Conservation (phyloP, 1,140 invertebrate species). For the Habropoda laboriosa region DNA sequence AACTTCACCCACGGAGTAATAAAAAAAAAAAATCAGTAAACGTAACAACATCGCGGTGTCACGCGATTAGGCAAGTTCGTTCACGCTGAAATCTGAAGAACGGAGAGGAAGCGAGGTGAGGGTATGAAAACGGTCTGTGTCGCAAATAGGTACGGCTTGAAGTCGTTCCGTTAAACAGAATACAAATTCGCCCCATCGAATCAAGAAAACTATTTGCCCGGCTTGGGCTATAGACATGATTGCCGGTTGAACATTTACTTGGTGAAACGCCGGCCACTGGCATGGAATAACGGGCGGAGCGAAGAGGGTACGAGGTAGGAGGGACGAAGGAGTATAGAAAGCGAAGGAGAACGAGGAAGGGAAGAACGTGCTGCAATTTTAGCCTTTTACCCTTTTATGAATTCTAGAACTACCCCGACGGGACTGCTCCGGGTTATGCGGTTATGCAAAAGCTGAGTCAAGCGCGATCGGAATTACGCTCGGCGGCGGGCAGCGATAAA, state of each 20-base stretch:
- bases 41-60: background rate
- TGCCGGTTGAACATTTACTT: constrained; percentile 41
- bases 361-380: constrained; percentile 54
- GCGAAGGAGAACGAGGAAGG: background rate
- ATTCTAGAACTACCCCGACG: constrained; percentile 60
- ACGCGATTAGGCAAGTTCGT: background rate
- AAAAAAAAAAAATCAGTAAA: constrained; percentile 2
- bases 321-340: background rate
- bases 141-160: background rate
- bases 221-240: constrained; percentile 26
- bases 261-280: background rate
- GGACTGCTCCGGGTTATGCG: constrained; percentile 60
- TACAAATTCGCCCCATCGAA: constrained; percentile 41
- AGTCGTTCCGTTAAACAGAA: constrained; percentile 24
- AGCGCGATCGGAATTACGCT: constrained; percentile 71
- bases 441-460: constrained; percentile 71
- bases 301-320: background rate
- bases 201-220: constrained; percentile 44
- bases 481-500: constrained; percentile 65
- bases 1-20: no score
- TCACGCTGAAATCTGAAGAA: background rate
- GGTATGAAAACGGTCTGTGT: background rate
- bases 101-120: background rate
- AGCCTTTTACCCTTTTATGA: constrained; percentile 65
- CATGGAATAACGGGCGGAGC: background rate